Evolutionary conservation across 1,140 invertebrate genomes (phyloP), one percentile per base, ranked within the genome.

Genomic region (Acromyrmex charruanus): DNA sequence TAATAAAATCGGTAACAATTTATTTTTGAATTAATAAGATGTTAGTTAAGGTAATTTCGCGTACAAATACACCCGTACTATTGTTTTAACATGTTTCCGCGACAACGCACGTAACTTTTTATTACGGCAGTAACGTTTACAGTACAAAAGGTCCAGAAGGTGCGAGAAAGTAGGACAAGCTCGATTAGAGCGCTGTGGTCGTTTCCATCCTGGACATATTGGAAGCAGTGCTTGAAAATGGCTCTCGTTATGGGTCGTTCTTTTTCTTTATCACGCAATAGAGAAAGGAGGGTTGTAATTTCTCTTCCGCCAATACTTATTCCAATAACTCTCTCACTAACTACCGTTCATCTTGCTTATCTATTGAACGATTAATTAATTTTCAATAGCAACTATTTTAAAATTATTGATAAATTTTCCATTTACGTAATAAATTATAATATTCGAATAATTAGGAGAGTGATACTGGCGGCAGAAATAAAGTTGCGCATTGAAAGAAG

Each of bases 201-300:
- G 77, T 86, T 88, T 77, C 84, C 69, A 89, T 86, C 75, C 31
- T 68, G 39, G 58, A 74, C 80, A 86, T 90, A 90, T 90, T 86
- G 89, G 88, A 91, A 85, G 87, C 89, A 77, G 31, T 84, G 84
- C 77, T 55, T 87, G 65, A 74, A 77, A 89, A 89, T 88, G 81
- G 87, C 39, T 85, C 87, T 72, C 68, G 75, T 75, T 87, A 87
- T 89, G 75, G 88, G 66, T 80, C 68, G 77, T 77, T 84, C 77
- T 89, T 90, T 88, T 89, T 71, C 35, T 86, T 69, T 77, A 89
- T 87, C 80, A 66, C 69, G 72, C 55, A 58, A 16, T 58, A 77
- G 69, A 79, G 49, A 61, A 75, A 88, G 51, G 39, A 18, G 35
- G 39, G 61, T 61, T 55, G 77, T 71, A 86, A 81, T 88, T 81